Conservation (phyloP, 2,113 vertebrate species). For the Gambusia affinis region DNA sequence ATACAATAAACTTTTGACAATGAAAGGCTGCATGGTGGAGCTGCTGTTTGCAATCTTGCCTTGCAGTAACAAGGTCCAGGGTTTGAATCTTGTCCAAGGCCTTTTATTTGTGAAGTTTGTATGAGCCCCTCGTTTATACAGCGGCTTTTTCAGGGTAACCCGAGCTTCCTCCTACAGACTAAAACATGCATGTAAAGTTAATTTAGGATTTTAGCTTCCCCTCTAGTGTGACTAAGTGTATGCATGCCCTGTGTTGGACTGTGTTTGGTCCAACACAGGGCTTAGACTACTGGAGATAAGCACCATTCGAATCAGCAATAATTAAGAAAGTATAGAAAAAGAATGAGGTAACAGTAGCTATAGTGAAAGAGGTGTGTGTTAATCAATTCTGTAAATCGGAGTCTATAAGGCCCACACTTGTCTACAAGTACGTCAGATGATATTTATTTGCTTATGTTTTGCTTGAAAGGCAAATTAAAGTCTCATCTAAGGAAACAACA, state of each 20-base stretch:
- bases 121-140: neutral
- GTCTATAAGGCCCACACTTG: constrained; percentile 11
- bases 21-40: neutral
- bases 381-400: constrained; percentile 2
- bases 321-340: neutral
- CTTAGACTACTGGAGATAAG: neutral
- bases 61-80: neutral
- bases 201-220: neutral
- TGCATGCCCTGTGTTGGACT: neutral
- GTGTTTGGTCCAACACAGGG: too few species aligned
- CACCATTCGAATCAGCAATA: neutral
- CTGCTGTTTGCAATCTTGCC: neutral
- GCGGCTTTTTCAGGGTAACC: neutral
- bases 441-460: constrained; percentile 19
- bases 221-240: neutral
- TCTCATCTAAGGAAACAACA: constrained; percentile 33
- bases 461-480: neutral
- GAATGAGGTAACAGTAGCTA: too few species aligned
- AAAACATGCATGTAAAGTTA: neutral
- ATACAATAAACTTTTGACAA: constrained; percentile 31
- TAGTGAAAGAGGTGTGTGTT: neutral
- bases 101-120: neutral
- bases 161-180: too few species aligned
- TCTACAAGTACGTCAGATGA: constrained; percentile 29
- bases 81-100: neutral